Evolutionary conservation across 2,797 vertebrate genomes (phyloP).

Genomic region (Ctenochaetus hawaiiensis): DNA sequence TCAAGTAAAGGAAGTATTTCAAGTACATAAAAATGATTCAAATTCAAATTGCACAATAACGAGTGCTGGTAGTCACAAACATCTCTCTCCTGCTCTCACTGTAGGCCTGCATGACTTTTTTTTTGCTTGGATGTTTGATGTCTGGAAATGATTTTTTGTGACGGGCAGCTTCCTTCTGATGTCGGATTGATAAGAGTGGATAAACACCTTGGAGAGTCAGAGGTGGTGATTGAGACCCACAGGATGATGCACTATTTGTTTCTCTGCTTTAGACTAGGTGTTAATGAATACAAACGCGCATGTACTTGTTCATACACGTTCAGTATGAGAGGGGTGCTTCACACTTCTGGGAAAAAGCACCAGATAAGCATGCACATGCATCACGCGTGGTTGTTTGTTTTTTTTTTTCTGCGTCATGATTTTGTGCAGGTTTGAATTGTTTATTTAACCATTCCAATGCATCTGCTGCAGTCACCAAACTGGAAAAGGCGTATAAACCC

Average conservation of each 20-base stretch:
- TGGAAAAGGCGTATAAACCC: constrained; percentile 36
- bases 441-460: constrained; percentile 47
- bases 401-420: constrained; percentile 23
- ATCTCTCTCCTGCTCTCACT: neutral
- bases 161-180: constrained; percentile 26
- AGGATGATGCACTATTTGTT: constrained; percentile 6
- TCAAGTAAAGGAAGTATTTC: constrained; percentile 33
- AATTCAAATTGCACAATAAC: constrained; percentile 23
- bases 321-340: constrained; percentile 3
- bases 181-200: constrained; percentile 45
- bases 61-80: neutral
- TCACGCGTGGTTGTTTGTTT: constrained; percentile 14
- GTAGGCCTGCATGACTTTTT: neutral
- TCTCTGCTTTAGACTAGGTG: constrained; percentile 17
- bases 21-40: constrained; percentile 21
- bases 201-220: constrained; percentile 43
- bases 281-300: constrained; percentile 31
- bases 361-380: neutral
- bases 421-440: neutral
- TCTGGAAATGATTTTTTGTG: constrained; percentile 57
- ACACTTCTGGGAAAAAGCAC: constrained; percentile 10
- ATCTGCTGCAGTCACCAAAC: constrained; percentile 33
- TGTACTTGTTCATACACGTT: neutral
- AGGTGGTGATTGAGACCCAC: constrained; percentile 46
- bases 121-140: constrained; percentile 52